Evolutionary conservation across 2,797 vertebrate genomes (phyloP).

Genomic region (Pseudocheirus occidentalis): DNA sequence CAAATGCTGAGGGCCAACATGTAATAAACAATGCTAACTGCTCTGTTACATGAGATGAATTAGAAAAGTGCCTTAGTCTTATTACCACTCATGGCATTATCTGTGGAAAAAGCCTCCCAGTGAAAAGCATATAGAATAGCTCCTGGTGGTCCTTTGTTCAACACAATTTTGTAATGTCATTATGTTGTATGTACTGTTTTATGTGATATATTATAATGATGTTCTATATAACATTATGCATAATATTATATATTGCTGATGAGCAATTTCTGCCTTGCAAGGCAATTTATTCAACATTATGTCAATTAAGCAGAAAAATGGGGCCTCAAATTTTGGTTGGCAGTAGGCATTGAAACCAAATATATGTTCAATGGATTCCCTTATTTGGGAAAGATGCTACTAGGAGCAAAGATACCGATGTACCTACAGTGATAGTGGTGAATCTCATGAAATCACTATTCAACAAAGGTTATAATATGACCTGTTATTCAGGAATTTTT

Average conservation of each 20-base stretch:
- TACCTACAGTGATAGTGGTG: background rate
- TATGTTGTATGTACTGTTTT: background rate
- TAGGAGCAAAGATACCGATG: background rate
- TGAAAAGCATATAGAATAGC: background rate
- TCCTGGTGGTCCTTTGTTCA: background rate
- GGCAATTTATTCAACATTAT: background rate
- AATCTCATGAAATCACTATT: background rate
- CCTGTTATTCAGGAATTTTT: too few species aligned
- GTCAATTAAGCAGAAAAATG: background rate
- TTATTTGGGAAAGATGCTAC: background rate
- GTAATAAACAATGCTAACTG: background rate
- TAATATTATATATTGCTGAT: background rate
- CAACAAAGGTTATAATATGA: background rate
- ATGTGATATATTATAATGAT: too few species aligned
- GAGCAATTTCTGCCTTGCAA: background rate
- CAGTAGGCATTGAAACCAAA: background rate
- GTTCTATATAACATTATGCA: too few species aligned
- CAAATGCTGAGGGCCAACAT: background rate
- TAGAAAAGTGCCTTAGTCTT: background rate
- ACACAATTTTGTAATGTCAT: background rate
- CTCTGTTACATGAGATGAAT: background rate
- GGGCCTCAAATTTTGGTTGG: background rate
- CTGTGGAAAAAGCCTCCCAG: background rate
- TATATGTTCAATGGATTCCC: background rate
- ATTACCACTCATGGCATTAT: background rate